Percentiles rank a stretch among this genome's conserved stretches.
These are phyloP conservation scores for Eulemur rufifrons DNA, from an alignment of 2,113 vertebrate species.

Conservation along the genomic window DNA sequence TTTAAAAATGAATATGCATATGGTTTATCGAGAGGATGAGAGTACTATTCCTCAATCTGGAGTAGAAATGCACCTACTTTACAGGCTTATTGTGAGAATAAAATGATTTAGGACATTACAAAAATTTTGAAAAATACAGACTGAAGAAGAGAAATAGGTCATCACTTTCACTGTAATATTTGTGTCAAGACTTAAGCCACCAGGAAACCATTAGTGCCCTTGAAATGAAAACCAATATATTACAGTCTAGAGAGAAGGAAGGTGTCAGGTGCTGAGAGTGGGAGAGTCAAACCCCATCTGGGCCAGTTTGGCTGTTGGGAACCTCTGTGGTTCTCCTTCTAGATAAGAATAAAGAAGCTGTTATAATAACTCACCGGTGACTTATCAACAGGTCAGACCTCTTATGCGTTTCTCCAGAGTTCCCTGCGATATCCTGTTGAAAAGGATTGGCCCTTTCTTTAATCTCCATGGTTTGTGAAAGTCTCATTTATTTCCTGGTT, in stretches of 20 bases:
- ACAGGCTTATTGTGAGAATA: neutral
- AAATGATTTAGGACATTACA: neutral
- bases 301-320: neutral
- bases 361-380: neutral
- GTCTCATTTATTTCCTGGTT: neutral
- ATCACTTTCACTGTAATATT: neutral
- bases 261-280: no score
- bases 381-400: neutral
- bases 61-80: neutral
- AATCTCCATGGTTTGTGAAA: neutral
- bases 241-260: neutral
- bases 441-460: neutral
- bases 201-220: neutral
- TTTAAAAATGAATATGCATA: neutral
- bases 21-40: neutral
- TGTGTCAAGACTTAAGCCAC: neutral
- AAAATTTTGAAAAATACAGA: neutral
- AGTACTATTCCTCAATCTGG: neutral
- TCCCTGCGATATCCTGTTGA: neutral
- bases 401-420: neutral
- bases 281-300: accelerated
- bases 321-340: neutral
- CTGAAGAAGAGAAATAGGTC: neutral
- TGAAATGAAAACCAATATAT: neutral
- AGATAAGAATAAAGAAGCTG: neutral